These are phyloP conservation scores for Andrena minutula DNA, from an alignment of 2,888 invertebrate genomes.

Conservation along the genomic window DNA sequence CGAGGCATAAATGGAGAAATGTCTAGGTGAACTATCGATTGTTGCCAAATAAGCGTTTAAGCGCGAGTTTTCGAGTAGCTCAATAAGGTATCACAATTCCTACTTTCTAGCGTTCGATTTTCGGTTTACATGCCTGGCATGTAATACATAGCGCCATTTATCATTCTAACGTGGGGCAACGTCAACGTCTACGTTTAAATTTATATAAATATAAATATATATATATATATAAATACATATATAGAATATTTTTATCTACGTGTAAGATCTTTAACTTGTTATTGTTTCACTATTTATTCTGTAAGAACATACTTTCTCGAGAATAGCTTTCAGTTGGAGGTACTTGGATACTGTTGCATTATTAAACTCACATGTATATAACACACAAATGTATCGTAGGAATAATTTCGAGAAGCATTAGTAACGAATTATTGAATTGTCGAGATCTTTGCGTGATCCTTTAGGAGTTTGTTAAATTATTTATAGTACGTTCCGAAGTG, in stretches of 20 bases:
- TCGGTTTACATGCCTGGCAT: constrained; percentile 52
- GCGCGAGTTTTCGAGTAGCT: constrained; percentile 53
- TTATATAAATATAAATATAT: constrained; percentile 61
- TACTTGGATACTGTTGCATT: constrained; percentile 51
- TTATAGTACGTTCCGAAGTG: constrained; percentile 31
- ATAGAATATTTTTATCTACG: constrained; percentile 63
- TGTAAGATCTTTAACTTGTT: constrained; percentile 62
- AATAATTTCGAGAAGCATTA: constrained; percentile 44
- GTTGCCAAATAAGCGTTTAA: constrained; percentile 68
- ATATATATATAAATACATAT: constrained; percentile 40
- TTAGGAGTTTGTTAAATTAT: constrained; percentile 44
- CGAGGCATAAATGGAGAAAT: constrained; percentile 71
- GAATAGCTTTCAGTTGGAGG: constrained; percentile 31
- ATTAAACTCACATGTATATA: constrained; percentile 66
- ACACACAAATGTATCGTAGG: constrained; percentile 49
- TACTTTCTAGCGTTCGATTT: constrained; percentile 53
- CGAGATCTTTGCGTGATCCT: constrained; percentile 2
- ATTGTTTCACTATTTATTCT: constrained; percentile 67
- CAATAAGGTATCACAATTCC: constrained; percentile 56
- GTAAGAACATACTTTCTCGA: constrained; percentile 46
- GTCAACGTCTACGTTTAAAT: constrained; percentile 51
- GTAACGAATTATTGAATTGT: constrained; percentile 16
- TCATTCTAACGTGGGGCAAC: constrained; percentile 39
- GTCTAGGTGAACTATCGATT: constrained; percentile 51
- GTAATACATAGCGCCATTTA: constrained; percentile 57